phyloP scores from a whole-genome alignment of 1,140 invertebrate species.

The Schlechtendalia chinensis region DNA sequence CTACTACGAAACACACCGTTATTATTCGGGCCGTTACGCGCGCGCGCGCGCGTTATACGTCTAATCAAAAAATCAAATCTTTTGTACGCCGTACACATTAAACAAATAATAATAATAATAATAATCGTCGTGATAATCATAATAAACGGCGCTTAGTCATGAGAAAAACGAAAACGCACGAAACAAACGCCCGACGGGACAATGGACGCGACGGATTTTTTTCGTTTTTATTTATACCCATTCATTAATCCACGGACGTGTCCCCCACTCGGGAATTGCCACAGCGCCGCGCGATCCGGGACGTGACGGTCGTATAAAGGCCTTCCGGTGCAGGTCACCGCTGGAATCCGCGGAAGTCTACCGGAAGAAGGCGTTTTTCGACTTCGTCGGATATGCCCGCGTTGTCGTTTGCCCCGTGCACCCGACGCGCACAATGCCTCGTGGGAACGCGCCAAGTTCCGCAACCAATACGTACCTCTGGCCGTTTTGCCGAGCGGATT shows the following conservation, averaged over 20 bases:
- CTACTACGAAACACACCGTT: neutral
- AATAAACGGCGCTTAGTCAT: constrained; percentile 45
- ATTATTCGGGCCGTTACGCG: neutral
- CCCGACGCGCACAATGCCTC: constrained; percentile 12
- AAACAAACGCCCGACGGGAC: neutral
- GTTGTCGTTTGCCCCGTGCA: neutral
- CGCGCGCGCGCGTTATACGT: neutral
- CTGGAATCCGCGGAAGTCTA: constrained; percentile 48
- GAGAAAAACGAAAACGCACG: constrained; percentile 28
- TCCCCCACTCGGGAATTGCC: constrained; percentile 29
- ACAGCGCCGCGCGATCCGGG: neutral
- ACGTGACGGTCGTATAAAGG: neutral
- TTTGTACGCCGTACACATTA: neutral
- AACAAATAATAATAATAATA: too few species aligned
- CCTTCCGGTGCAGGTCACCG: constrained; percentile 36
- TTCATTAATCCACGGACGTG: constrained; percentile 20
- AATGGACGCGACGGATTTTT: too few species aligned
- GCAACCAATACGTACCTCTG: neutral
- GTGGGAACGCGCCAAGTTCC: constrained; percentile 46
- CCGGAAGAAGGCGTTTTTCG: constrained; percentile 49
- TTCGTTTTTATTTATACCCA: neutral
- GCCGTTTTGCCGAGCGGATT: neutral
- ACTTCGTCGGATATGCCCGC: constrained; percentile 29
- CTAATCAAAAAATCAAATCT: constrained; percentile 46
- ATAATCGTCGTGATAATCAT: neutral